phyloP scores from a whole-genome alignment of 2,797 vertebrate genomes.

The Emys orbicularis region DNA sequence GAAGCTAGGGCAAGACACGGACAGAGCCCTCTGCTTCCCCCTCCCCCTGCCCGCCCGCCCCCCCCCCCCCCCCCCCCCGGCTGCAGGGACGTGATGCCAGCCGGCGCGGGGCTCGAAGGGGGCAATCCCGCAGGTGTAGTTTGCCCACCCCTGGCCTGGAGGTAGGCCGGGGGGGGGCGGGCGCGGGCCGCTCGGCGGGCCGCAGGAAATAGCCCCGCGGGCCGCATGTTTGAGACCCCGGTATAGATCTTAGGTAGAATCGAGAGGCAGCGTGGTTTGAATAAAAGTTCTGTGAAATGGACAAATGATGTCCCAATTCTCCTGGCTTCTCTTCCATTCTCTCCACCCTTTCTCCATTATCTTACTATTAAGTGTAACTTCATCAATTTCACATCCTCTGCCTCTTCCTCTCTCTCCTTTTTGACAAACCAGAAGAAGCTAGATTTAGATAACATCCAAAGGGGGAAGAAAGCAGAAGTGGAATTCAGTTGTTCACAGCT shows the following conservation, averaged over 20 bases:
- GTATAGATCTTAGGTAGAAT: background rate
- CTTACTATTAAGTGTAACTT: background rate
- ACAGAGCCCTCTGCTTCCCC: too few species aligned
- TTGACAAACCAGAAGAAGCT: constrained; percentile 1
- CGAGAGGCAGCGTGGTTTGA: background rate
- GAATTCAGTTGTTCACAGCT: background rate
- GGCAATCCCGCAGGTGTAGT: too few species aligned
- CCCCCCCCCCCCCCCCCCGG: too few species aligned
- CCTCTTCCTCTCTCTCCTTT: constrained; percentile 10
- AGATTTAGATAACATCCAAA: background rate
- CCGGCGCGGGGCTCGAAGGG: too few species aligned
- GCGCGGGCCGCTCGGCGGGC: too few species aligned
- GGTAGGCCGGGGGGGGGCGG: too few species aligned
- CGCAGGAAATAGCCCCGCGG: too few species aligned
- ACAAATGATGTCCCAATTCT: background rate
- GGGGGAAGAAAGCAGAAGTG: background rate
- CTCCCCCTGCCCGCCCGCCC: too few species aligned
- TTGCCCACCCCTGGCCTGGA: too few species aligned
- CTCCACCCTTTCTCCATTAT: background rate
- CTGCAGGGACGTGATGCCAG: too few species aligned
- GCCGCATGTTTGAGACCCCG: too few species aligned
- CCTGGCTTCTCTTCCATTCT: background rate
- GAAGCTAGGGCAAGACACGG: too few species aligned
- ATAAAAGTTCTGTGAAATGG: background rate
- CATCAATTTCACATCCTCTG: constrained; percentile 35